phyloP scores from a whole-genome alignment of 2,888 invertebrate species.

The Pomacea canaliculata region DNA sequence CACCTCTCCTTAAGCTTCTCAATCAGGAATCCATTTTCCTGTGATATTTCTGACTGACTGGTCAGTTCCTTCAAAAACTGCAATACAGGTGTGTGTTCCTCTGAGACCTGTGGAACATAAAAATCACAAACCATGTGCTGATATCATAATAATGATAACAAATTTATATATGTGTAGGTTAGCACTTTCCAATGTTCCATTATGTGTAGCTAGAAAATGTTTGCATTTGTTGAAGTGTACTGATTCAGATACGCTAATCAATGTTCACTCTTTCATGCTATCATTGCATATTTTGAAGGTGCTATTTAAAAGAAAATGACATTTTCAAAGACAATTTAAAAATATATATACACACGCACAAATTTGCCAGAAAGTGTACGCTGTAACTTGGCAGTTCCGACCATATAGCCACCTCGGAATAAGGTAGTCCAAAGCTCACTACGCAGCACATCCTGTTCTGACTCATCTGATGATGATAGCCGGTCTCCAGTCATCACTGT shows the following conservation, averaged over 20 bases:
- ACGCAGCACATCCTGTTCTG: slow-evolving; percentile 60
- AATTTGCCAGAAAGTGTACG: slow-evolving; percentile 65
- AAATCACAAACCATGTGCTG: too few relatives aligned
- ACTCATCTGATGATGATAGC: slow-evolving; percentile 40
- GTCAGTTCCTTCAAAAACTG: slow-evolving; percentile 46
- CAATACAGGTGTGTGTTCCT: slow-evolving; percentile 41
- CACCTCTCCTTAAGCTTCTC: slow-evolving; percentile 31
- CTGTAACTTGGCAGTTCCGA: slow-evolving; percentile 56
- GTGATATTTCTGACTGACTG: slow-evolving; percentile 13
- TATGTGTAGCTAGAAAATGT: too few relatives aligned
- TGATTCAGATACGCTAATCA: too few relatives aligned
- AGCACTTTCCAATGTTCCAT: too few relatives aligned
- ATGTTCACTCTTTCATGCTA: too few relatives aligned
- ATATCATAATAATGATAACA: too few relatives aligned
- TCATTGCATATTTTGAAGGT: too few relatives aligned
- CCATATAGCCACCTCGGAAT: slow-evolving; percentile 66
- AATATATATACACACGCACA: slow-evolving; percentile 41
- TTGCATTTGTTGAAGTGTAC: too few relatives aligned
- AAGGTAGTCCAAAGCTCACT: slow-evolving; percentile 68
- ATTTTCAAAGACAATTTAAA: too few relatives aligned
- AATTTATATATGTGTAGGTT: too few relatives aligned
- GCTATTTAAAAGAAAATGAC: too few relatives aligned
- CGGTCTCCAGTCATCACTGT: slow-evolving; percentile 23
- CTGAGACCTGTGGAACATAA: slow-evolving; percentile 39
- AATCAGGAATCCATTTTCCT: neutral